These are phyloP conservation scores for Bombus confusus DNA, from an alignment of 1,140 invertebrate genomes.

Conservation along the genomic window DNA sequence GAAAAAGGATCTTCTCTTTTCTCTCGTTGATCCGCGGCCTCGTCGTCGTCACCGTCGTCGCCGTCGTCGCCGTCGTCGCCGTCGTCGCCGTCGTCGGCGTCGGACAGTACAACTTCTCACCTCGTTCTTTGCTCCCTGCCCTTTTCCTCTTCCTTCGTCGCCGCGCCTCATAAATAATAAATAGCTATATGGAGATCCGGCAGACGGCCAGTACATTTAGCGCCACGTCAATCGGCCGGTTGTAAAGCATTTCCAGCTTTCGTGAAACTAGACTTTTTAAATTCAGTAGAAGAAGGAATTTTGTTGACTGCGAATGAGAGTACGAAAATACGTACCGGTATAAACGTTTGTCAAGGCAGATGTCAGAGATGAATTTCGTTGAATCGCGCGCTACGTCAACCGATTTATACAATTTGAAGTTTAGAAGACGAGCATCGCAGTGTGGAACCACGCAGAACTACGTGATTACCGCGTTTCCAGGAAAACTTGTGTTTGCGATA, in stretches of 20 bases:
- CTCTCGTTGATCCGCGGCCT: slow-evolving; percentile 22
- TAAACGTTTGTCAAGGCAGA: neutral
- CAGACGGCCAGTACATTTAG: slow-evolving; percentile 58
- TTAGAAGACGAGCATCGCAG: too few relatives aligned
- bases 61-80: neutral
- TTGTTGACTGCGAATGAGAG: too few relatives aligned
- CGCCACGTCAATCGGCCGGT: slow-evolving; percentile 40
- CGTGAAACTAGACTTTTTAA: neutral
- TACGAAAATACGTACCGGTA: neutral
- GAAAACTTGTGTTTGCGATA: neutral
- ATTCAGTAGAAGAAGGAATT: too few relatives aligned
- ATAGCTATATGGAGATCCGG: slow-evolving; percentile 55
- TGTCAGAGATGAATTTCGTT: too few relatives aligned
- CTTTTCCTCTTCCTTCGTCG: neutral
- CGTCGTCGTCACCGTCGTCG: neutral
- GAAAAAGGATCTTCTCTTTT: slow-evolving; percentile 51
- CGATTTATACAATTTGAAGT: too few relatives aligned
- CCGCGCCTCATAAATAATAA: slow-evolving; percentile 63
- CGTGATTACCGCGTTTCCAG: neutral
- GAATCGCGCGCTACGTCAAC: too few relatives aligned
- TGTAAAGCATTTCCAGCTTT: slow-evolving; percentile 42
- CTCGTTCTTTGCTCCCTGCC: neutral
- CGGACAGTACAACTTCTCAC: slow-evolving; percentile 44
- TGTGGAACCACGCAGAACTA: too few relatives aligned
- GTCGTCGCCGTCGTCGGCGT: neutral